phyloP scores from a whole-genome alignment of 2,113 vertebrate genomes.

The Colinus virginianus region DNA sequence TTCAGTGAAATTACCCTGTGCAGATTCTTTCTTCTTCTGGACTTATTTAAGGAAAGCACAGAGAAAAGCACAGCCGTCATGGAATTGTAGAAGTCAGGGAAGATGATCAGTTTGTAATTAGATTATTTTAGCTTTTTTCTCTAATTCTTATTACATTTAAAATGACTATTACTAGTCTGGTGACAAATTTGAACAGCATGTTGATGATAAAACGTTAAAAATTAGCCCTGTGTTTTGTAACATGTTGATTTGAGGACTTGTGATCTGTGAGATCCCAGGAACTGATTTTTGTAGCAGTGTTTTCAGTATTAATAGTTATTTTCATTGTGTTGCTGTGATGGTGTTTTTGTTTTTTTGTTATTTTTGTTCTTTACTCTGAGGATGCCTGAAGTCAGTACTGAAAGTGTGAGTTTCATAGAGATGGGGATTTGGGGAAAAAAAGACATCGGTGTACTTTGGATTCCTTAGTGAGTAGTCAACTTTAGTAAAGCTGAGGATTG shows the following conservation, averaged over 20 bases:
- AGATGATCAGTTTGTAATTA: background rate
- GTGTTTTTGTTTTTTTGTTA: background rate
- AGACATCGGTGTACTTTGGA: background rate
- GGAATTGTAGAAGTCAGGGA: background rate
- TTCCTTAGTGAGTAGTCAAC: background rate
- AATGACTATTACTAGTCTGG: background rate
- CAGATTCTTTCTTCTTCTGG: background rate
- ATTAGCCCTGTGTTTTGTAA: background rate
- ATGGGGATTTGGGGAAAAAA: background rate
- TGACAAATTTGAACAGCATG: background rate
- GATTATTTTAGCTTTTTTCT: background rate
- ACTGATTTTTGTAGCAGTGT: rapidly evolving
- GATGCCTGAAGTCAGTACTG: background rate
- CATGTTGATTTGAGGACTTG: background rate
- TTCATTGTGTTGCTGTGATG: background rate
- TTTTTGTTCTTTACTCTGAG: background rate
- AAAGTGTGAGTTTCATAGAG: background rate
- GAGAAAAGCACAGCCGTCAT: background rate
- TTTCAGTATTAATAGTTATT: background rate
- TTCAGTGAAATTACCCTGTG: background rate
- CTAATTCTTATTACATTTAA: background rate
- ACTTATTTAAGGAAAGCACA: background rate
- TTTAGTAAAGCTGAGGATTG: background rate
- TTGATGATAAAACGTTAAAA: background rate
- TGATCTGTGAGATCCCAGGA: background rate